A percentile compares a stretch with the other conserved stretches of the same genome.
Conservation (phyloP, 2,113 vertebrate species). For the Neolamprologus toae region DNA sequence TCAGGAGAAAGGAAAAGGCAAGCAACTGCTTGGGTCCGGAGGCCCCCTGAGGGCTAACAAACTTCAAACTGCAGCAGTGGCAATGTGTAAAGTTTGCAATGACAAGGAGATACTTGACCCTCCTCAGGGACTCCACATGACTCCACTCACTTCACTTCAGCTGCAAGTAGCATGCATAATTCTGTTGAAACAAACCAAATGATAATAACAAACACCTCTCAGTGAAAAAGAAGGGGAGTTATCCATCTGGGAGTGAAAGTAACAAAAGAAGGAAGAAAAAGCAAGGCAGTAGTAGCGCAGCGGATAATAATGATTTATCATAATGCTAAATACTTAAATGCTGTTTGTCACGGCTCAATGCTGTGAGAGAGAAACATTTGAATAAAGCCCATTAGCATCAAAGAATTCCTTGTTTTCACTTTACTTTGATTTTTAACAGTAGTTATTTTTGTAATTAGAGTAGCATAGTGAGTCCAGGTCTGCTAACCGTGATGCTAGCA, state of each 20-base stretch:
- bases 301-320: not conserved
- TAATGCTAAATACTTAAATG: not conserved
- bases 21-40: not conserved
- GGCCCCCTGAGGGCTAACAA: not conserved
- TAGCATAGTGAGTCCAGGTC: not conserved
- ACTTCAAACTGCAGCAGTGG: not conserved
- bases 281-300: not conserved
- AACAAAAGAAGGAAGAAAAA: not conserved
- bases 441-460: not conserved
- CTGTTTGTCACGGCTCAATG: not conserved
- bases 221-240: not conserved
- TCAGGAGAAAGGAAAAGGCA: not conserved
- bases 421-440: fast-evolving
- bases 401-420: not conserved
- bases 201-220: not conserved
- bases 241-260: not conserved
- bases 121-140: not conserved
- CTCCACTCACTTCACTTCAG: not conserved
- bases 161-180: not conserved
- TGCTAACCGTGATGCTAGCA: not conserved
- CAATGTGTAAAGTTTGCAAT: not conserved
- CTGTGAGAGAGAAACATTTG: not conserved
- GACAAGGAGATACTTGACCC: not conserved
- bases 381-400: not conserved
- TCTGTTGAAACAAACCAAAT: not conserved